Percentiles rank a stretch among this genome's conserved stretches.
Evolutionary conservation across 1,140 invertebrate genomes (phyloP).

Genomic region (Chlorops oryzae): DNA sequence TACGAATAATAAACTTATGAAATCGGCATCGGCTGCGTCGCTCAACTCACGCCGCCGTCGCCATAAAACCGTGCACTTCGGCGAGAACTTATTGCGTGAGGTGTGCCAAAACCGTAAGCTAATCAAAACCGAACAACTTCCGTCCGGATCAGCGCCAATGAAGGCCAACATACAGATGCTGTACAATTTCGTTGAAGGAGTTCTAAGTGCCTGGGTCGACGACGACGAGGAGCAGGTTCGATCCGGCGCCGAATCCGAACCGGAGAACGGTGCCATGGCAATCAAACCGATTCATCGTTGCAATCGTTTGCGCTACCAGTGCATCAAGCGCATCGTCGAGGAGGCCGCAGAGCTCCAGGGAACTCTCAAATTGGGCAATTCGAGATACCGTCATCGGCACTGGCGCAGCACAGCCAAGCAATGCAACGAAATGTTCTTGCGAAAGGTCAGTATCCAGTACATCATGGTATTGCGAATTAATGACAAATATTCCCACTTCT

Average conservation of each 20-base stretch:
- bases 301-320: conserved; percentile 57
- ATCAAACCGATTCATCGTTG: conserved; percentile 58
- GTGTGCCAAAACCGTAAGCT: conserved; percentile 57
- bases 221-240: conserved; percentile 58
- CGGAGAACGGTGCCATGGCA: conserved; percentile 58
- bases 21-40: conserved; percentile 48
- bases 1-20: conserved; percentile 41
- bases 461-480: background rate
- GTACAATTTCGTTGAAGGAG: conserved; percentile 68
- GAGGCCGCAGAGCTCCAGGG: conserved; percentile 60
- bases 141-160: conserved; percentile 47
- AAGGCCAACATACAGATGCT: conserved; percentile 71
- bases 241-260: conserved; percentile 59
- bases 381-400: conserved; percentile 63
- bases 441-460: conserved; percentile 65
- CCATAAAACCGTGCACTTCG: conserved; percentile 70
- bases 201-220: conserved; percentile 61
- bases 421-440: conserved; percentile 67
- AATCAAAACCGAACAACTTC: conserved; percentile 41
- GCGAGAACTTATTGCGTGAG: conserved; percentile 62
- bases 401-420: conserved; percentile 66
- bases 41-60: conserved; percentile 57
- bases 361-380: conserved; percentile 57
- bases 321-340: conserved; percentile 58
- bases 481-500: background rate